Percentiles rank a stretch among this genome's conserved stretches.
These are phyloP conservation scores for Xyrichtys novacula DNA, from an alignment of 2,797 vertebrate species.

Conservation along the genomic window DNA sequence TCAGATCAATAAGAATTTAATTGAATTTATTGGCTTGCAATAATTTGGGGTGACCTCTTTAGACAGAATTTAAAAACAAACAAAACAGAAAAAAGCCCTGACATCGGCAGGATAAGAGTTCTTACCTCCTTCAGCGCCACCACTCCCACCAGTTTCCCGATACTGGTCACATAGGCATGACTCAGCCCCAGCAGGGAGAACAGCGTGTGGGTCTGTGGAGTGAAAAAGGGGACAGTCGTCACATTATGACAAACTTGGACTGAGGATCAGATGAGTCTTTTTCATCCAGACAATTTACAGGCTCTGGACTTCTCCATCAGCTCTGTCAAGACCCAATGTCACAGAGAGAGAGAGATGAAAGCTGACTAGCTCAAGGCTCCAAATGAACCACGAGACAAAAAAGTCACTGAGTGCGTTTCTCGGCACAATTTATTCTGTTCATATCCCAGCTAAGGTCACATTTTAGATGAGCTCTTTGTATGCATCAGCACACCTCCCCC, in stretches of 20 bases:
- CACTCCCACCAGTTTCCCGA: constrained; percentile 94
- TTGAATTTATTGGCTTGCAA: not conserved
- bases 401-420: constrained; percentile 26
- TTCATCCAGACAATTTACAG: constrained; percentile 19
- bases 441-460: constrained; percentile 22
- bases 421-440: constrained; percentile 18
- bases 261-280: not conserved
- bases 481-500: constrained; percentile 43
- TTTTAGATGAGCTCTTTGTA: constrained; percentile 45
- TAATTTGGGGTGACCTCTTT: not conserved
- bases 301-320: constrained; percentile 2
- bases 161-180: constrained; percentile 94
- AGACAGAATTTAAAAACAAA: not conserved
- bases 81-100: not conserved
- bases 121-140: constrained; percentile 94
- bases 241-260: constrained; percentile 7
- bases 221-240: constrained; percentile 35
- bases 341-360: constrained; percentile 13
- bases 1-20: not conserved
- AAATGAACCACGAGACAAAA: not conserved
- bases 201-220: constrained; percentile 91
- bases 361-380: not conserved
- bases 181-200: constrained; percentile 95
- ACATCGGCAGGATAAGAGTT: accelerated
- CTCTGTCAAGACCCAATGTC: constrained; percentile 34